Evolutionary conservation across 2,888 invertebrate species (phyloP), one percentile per base, ranked within the genome.

Genomic region (Thyatira batis): DNA sequence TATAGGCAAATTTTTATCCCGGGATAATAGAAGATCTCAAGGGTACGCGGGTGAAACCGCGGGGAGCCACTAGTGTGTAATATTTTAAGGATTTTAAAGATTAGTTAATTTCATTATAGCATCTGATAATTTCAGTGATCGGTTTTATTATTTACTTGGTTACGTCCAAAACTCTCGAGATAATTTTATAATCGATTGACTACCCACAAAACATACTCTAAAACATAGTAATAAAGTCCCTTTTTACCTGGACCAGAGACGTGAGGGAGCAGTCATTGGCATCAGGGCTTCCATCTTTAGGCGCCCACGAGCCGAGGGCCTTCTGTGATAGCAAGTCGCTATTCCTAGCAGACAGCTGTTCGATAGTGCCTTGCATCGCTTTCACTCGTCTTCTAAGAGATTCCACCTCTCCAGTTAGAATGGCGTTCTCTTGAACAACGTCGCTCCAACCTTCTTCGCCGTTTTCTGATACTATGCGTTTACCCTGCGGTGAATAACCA

Each of bases 381-480:
- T 99, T 99, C 0, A 99, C 94, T 51, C 99, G 92, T 10, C 97
- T 96, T 45, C 98, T 93, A 30, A 99, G 91, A 61, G 97, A 96
- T 74, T 97, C 96, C 60, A 97, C 95, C 84, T 99, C 99, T 50
- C 95, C 95, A 68, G 96, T 95, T 1, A 99, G 93, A 94, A 99
- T 96, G 21, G 95, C 96, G 87, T 98, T 99, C 91, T 99, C 99
- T 80, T 98, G 97, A 80, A 96, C 98, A 87, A 98, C 97, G 81
- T 99, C 99, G 71, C 98, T 98, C 69, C 98, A 95, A 30, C 95
- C 94, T 73, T 97, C 96, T 60, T 95, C 94, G 3, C 98, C 98
- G 82, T 98, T 98, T 67, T 95, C 95, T 56, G 96, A 95, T 43
- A 98, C 93, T 11, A 97, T 93, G 58, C 98, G 94, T 92, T 98